Percentiles rank a stretch among this genome's conserved stretches.
Conservation (phyloP, 2,113 vertebrate genomes). For the Bubo blakistoni region DNA sequence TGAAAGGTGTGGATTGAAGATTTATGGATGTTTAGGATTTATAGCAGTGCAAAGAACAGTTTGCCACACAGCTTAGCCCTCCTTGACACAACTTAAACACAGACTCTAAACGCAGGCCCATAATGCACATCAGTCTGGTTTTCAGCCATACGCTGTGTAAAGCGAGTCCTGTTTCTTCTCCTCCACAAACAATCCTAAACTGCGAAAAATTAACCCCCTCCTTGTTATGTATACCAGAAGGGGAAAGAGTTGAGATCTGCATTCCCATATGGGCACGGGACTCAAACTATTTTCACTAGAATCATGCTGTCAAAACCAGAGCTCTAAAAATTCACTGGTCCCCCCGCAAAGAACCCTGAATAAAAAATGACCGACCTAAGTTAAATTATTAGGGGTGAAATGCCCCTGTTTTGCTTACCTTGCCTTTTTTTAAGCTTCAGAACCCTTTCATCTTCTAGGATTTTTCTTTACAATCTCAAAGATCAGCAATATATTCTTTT, state of each 20-base stretch:
- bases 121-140: accelerated
- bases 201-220: neutral
- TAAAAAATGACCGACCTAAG: neutral
- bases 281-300: neutral
- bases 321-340: neutral
- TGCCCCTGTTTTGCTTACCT: neutral
- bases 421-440: neutral
- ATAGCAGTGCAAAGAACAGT: neutral
- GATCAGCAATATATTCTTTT: neutral
- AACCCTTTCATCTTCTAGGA: neutral
- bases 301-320: neutral
- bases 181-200: neutral
- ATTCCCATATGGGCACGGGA: neutral
- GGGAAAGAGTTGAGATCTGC: neutral
- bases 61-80: neutral
- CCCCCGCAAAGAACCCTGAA: neutral
- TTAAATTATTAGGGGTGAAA: neutral
- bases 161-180: neutral
- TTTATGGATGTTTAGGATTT: neutral
- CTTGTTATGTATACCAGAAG: neutral
- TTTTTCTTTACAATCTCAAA: neutral
- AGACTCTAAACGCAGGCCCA: neutral
- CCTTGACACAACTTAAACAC: neutral
- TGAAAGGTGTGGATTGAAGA: neutral
- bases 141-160: accelerated